Conservation (phyloP, 2,113 vertebrate genomes). For the Mirza zaza region DNA sequence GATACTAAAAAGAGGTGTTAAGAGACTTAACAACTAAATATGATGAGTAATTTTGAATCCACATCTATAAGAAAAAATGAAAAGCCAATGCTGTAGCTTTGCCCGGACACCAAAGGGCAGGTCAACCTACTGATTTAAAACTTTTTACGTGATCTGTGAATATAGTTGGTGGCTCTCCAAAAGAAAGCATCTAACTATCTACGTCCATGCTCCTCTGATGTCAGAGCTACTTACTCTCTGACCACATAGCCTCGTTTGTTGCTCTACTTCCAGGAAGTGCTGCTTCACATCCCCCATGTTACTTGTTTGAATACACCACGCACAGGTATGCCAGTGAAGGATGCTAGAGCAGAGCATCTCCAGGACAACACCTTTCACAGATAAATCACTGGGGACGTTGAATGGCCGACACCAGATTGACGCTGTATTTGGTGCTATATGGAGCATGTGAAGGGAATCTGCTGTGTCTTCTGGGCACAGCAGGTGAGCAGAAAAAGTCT, state of each 20-base stretch:
- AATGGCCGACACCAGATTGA: background rate
- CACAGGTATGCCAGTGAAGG: background rate
- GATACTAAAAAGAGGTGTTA: too few species aligned
- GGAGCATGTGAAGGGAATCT: background rate
- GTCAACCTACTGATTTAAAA: background rate
- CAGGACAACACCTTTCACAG: background rate
- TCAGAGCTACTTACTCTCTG: background rate
- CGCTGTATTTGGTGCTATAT: background rate
- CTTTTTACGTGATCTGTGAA: background rate
- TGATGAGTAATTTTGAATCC: background rate
- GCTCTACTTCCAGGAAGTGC: background rate
- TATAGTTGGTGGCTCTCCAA: background rate
- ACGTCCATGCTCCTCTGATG: background rate
- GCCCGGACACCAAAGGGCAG: background rate
- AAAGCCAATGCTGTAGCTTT: background rate
- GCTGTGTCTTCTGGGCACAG: background rate
- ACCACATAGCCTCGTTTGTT: background rate
- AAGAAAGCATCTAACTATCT: background rate
- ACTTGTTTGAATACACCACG: background rate
- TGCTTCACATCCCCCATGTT: too few species aligned
- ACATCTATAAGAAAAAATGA: background rate
- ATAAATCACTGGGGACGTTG: background rate
- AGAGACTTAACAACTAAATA: too few species aligned
- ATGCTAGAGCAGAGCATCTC: background rate
- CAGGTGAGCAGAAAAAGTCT: constrained; percentile 20